These are phyloP conservation scores for Schizotus pectinicornis DNA, from an alignment of 2,888 invertebrate species.

Conservation along the genomic window DNA sequence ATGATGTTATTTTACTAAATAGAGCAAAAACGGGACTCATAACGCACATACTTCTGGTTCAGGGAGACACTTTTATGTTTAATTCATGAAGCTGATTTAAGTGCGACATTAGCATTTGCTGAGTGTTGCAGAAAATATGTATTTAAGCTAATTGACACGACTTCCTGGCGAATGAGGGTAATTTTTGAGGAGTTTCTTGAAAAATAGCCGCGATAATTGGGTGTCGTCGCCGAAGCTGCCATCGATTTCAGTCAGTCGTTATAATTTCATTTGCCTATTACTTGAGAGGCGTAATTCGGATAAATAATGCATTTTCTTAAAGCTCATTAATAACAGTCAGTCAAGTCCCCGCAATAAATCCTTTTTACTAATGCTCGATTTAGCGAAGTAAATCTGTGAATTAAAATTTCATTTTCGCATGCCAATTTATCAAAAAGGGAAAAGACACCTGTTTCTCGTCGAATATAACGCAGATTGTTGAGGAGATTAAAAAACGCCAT, in stretches of 20 bases:
- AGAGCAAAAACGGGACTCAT: conserved; percentile 22
- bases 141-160: conserved; percentile 8
- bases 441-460: conserved; percentile 33
- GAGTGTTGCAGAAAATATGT: conserved; percentile 1
- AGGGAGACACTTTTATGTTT: conserved; percentile 25
- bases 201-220: too few species aligned
- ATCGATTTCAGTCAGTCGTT: too few species aligned
- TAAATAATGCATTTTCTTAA: conserved; percentile 7
- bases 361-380: conserved; percentile 39
- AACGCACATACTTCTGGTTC: conserved; percentile 23
- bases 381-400: conserved; percentile 38
- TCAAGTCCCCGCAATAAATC: conserved; percentile 31
- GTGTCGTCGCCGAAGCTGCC: too few species aligned
- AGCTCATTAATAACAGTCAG: conserved; percentile 19
- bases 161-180: not conserved
- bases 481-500: conserved; percentile 28
- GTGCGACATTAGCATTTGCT: conserved; percentile 20
- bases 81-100: conserved; percentile 27
- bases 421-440: conserved; percentile 31
- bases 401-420: conserved; percentile 38
- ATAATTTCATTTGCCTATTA: too few species aligned
- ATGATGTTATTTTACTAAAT: conserved; percentile 27
- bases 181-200: too few species aligned
- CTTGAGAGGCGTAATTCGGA: not conserved
- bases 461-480: conserved; percentile 10